These are phyloP conservation scores for Bos taurus DNA, from an alignment of 2,113 vertebrate species.

Conservation along the genomic window DNA sequence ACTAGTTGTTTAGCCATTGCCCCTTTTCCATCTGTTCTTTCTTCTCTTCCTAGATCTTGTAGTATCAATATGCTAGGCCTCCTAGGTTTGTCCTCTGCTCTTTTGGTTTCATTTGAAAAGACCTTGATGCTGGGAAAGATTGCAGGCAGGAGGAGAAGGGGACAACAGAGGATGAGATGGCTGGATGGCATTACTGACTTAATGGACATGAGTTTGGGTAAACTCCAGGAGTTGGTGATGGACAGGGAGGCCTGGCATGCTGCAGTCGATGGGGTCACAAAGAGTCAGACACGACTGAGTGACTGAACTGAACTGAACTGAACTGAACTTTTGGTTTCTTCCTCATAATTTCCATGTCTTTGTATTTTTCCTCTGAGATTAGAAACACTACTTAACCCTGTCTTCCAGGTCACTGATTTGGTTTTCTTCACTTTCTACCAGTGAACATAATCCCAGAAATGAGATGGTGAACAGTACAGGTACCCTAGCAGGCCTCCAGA, in stretches of 20 bases:
- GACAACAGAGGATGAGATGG: background rate
- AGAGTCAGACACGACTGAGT: fast-evolving
- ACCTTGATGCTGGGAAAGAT: background rate
- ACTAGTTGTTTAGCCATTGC: background rate
- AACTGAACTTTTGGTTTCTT: background rate
- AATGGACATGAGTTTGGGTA: background rate
- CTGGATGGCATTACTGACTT: background rate
- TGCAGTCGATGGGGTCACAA: background rate
- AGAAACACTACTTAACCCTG: background rate
- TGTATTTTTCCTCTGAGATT: background rate
- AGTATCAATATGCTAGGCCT: background rate
- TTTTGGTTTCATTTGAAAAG: background rate
- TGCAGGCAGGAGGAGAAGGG: background rate
- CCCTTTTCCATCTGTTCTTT: background rate
- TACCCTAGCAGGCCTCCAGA: background rate
- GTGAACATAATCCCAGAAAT: background rate
- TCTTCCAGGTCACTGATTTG: background rate
- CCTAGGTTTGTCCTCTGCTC: background rate
- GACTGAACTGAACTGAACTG: background rate
- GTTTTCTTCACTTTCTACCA: background rate
- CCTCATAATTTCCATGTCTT: background rate
- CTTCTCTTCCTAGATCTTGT: background rate
- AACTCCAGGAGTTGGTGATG: background rate
- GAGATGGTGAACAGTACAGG: background rate
- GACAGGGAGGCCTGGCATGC: fast-evolving